Evolutionary conservation across 2,888 invertebrate genomes (phyloP).

Genomic region (Polietes domitor): DNA sequence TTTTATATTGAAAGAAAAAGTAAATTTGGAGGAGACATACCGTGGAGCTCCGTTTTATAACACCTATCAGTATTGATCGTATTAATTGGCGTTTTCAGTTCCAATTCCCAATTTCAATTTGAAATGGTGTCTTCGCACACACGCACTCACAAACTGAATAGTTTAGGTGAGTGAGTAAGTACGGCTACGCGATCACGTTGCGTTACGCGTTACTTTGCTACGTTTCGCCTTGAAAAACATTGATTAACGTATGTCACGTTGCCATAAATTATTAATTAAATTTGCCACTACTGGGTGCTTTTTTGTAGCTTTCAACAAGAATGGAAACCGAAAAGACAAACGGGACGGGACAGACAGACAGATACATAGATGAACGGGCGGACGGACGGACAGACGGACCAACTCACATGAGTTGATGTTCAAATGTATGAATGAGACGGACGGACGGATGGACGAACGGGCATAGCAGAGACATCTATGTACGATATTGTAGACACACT

Average conservation of each 20-base stretch:
- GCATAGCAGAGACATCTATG: no score
- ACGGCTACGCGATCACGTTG: not conserved
- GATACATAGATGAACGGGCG: not conserved
- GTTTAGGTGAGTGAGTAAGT: not conserved
- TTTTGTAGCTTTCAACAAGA: conserved; percentile 21
- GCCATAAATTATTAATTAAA: conserved; percentile 77
- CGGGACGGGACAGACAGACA: no score
- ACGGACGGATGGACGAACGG: not conserved
- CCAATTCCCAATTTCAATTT: not conserved
- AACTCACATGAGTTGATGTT: not conserved
- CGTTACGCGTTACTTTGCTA: conserved; percentile 18
- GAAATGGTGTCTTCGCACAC: not conserved
- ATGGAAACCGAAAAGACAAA: not conserved
- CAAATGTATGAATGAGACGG: not conserved
- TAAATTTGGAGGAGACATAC: no score
- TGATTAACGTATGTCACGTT: conserved; percentile 75
- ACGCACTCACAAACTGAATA: no score
- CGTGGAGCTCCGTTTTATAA: no score
- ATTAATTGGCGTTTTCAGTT: no score
- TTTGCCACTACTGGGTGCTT: conserved; percentile 66
- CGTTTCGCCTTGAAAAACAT: conserved; percentile 63
- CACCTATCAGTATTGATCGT: no score
- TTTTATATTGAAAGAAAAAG: no score
- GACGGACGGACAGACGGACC: conserved; percentile 15
- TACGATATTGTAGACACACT: no score